Base-by-base conservation (phyloP, 1,140 invertebrate species). In the Caenorhabditis tropicalis region DNA sequence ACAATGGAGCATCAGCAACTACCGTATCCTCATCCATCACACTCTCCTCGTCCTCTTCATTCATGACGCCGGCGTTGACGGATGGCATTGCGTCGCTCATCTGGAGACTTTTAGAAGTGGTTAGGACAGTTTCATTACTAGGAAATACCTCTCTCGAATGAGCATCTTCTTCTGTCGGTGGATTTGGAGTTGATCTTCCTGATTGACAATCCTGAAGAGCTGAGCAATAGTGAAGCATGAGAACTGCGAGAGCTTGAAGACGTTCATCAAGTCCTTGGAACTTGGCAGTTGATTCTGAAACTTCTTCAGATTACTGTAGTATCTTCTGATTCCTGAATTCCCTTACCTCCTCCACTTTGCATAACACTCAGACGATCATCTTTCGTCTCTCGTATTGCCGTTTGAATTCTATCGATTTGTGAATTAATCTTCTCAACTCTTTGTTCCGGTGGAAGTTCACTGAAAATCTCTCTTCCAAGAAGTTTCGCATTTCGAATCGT, bases 141-240 rank as follows among this genome's bases (percentile, higher is more conserved):
- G 21, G 21, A 43, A 29, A 19, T 74, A 87, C 79, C 31, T 83
- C 81, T 51, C 49, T 56, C 49, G 46, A 85, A 48, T 27, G 85
- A 53, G 36, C 5, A n/a, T 31, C 24, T 10, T 36, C 51, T 81
- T 85, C 80, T 43, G 36, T 65, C 48, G 15, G 19, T 21, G 70
- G 83, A 29, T 88, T 51, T 27, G 29, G 51, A 21, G 65, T 74
- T 9, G 36, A 46, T 43, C 65, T 83, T 74, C 65, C 65, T 0
- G 65, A 56, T 21, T 83, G 80, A 10, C 29, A 49, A 56, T 84
- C 88, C 46, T 95, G 95, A 46, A 96, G 91, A 10, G 94, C 95
- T 1, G 95, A 94, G 91, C 95, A 96, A 92, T 95, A 96, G 91
- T 96, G 95, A 85, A 96, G 92, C 94, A 96, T 94, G 39, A 96